Evolutionary conservation across 30 jellyfish, hydroid and myxozoan genomes (phyloP).

Genomic region (Hydractinia echinata): DNA sequence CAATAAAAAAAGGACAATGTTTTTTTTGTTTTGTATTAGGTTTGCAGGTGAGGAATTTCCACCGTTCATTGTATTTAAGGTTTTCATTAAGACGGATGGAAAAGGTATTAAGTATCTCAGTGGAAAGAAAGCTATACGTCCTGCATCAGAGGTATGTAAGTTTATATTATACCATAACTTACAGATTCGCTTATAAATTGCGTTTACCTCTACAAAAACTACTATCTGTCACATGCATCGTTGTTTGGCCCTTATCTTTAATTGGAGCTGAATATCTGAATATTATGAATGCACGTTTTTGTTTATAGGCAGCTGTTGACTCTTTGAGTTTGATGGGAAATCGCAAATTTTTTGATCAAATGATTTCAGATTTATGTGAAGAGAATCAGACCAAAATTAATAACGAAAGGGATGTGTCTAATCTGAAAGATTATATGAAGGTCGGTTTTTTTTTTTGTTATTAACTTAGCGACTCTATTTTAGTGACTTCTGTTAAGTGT

Average conservation of each 20-base stretch:
- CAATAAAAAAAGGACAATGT: background rate
- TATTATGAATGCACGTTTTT: background rate
- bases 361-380: conserved; percentile 52
- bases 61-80: conserved; percentile 77
- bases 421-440: conserved; percentile 77
- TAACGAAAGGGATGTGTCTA: conserved; percentile 71
- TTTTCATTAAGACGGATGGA: conserved; percentile 65
- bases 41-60: conserved; percentile 87
- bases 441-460: conserved; percentile 10
- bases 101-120: conserved; percentile 63
- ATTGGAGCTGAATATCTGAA: too few species aligned
- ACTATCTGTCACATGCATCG: background rate
- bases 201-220: background rate
- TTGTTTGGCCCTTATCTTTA: too few species aligned
- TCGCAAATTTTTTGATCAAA: conserved; percentile 67
- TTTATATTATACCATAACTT: too few species aligned
- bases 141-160: conserved; percentile 72
- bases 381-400: conserved; percentile 48
- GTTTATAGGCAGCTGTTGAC: conserved; percentile 77
- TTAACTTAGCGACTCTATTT: background rate
- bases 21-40: conserved; percentile 18
- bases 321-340: conserved; percentile 86
- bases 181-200: background rate
- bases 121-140: conserved; percentile 69
- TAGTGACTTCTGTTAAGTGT: background rate